Evolutionary conservation across 2,888 invertebrate species (phyloP).

Genomic region (Orthosia cruda): DNA sequence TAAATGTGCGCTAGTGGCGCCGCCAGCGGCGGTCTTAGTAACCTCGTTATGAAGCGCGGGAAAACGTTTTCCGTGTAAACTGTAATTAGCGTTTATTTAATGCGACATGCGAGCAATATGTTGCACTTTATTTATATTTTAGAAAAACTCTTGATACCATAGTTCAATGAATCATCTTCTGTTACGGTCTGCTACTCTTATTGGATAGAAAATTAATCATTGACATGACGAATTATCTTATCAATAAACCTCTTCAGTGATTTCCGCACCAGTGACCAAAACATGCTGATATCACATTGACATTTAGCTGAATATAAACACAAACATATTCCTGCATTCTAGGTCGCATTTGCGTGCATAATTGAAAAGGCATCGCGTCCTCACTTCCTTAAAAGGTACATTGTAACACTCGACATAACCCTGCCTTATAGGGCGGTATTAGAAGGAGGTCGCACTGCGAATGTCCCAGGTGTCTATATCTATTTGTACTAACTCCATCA

Average conservation of each 20-base stretch:
- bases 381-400: slow-evolving; percentile 74
- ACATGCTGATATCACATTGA: slow-evolving; percentile 26
- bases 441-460: slow-evolving; percentile 66
- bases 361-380: slow-evolving; percentile 73
- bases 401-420: slow-evolving; percentile 68
- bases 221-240: slow-evolving; percentile 21
- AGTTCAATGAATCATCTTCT: slow-evolving; percentile 3
- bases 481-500: neutral
- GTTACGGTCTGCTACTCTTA: slow-evolving; percentile 15
- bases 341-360: slow-evolving; percentile 75
- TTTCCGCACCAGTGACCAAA: slow-evolving; percentile 29
- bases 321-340: slow-evolving; percentile 66
- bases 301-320: slow-evolving; percentile 38
- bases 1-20: slow-evolving; percentile 69
- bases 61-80: slow-evolving; percentile 40
- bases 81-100: slow-evolving; percentile 13
- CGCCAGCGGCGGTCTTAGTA: slow-evolving; percentile 54
- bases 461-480: slow-evolving; percentile 52
- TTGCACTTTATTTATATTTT: neutral
- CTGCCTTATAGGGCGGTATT: slow-evolving; percentile 74
- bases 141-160: neutral
- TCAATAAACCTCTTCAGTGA: slow-evolving; percentile 24
- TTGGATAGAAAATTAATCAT: slow-evolving; percentile 19
- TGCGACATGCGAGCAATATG: slow-evolving; percentile 7
- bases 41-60: slow-evolving; percentile 58